Conservation (phyloP, 2,113 vertebrate genomes). For the Phylloscopus whistleri region DNA sequence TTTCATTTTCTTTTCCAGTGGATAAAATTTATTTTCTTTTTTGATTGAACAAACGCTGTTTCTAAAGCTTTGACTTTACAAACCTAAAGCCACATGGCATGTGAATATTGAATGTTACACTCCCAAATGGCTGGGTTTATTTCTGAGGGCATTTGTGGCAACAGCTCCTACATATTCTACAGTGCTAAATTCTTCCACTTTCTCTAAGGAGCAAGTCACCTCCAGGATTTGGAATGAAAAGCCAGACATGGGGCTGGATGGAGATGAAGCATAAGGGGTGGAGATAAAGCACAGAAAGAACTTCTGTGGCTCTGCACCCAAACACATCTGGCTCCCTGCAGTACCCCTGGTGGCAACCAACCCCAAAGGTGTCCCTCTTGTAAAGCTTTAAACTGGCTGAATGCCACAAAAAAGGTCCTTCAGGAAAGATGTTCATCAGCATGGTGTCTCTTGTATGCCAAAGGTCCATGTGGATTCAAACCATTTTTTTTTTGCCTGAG, state of each 20-base stretch:
- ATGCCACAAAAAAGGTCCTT: neutral
- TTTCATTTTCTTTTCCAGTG: neutral
- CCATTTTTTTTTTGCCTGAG: neutral
- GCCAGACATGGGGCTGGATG: neutral
- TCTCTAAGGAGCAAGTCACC: neutral
- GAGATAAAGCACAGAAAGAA: neutral
- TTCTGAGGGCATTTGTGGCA: neutral
- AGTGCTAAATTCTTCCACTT: neutral
- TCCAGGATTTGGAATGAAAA: neutral
- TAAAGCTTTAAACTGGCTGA: neutral
- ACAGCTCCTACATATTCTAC: neutral
- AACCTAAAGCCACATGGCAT: neutral
- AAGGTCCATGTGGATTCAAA: neutral
- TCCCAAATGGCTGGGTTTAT: neutral
- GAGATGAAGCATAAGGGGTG: neutral
- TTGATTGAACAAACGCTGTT: neutral
- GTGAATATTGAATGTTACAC: neutral
- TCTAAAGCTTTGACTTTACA: neutral
- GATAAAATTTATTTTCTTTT: neutral
- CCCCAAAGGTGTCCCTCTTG: neutral
- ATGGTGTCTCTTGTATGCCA: neutral
- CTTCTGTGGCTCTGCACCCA: neutral
- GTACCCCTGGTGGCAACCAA: neutral
- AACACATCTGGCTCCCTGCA: rapidly evolving
- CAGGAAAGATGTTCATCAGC: neutral